phyloP scores from a whole-genome alignment of 2,888 invertebrate species.

The Cyclophora punctaria region DNA sequence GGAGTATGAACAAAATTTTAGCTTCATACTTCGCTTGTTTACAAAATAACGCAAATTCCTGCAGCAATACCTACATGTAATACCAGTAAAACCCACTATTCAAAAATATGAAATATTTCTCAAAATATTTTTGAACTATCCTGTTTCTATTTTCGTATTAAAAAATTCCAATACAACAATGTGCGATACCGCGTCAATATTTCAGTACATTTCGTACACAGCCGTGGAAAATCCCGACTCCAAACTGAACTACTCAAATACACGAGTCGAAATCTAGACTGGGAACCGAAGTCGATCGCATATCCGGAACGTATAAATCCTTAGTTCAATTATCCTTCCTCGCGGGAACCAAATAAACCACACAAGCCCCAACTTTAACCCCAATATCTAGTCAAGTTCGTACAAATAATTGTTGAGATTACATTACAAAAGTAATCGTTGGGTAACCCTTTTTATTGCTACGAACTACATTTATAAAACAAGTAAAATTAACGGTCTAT shows the following conservation, averaged over 20 bases:
- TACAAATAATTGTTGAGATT: conserved; percentile 14
- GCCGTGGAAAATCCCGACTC: conserved; percentile 17
- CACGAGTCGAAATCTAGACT: conserved; percentile 18
- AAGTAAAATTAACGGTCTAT: too few relatives aligned
- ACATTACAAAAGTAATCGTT: neutral
- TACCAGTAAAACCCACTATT: too few relatives aligned
- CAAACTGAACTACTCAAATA: conserved; percentile 20
- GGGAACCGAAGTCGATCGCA: conserved; percentile 37
- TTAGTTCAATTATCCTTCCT: conserved; percentile 66
- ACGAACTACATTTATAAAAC: too few relatives aligned
- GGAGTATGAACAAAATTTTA: too few relatives aligned
- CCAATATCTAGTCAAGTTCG: conserved; percentile 28
- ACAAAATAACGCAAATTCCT: too few relatives aligned
- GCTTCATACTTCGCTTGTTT: too few relatives aligned
- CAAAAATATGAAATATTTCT: too few relatives aligned
- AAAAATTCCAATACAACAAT: neutral
- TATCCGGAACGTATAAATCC: conserved; percentile 64
- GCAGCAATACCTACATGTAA: too few relatives aligned
- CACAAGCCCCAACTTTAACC: conserved; percentile 55
- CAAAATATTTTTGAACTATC: neutral
- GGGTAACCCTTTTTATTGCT: too few relatives aligned
- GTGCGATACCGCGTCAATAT: conserved; percentile 7
- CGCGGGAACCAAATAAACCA: conserved; percentile 56
- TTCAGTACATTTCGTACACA: conserved; percentile 21
- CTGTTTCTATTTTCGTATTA: neutral